phyloP scores from a whole-genome alignment of 2,888 invertebrate species.

The Gibbula magus region DNA sequence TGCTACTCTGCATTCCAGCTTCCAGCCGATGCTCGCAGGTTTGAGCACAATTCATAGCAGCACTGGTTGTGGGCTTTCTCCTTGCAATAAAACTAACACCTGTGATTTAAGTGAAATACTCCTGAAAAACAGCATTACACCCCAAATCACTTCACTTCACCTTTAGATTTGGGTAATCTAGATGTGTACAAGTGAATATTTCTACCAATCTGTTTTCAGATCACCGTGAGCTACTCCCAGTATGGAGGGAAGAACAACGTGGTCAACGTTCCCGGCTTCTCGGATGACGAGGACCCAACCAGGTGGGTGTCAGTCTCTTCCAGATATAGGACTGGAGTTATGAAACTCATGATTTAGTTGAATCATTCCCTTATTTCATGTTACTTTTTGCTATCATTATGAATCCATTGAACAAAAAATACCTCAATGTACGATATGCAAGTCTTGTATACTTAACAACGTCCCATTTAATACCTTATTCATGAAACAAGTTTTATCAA shows the following conservation, averaged over 20 bases:
- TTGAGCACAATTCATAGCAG: no score
- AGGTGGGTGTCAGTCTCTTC: slow-evolving; percentile 53
- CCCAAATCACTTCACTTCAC: neutral
- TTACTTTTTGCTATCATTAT: neutral
- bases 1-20: no score
- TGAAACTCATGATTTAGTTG: neutral
- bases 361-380: neutral
- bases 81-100: no score
- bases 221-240: slow-evolving; percentile 60
- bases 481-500: no score
- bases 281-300: slow-evolving; percentile 57
- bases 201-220: slow-evolving; percentile 45
- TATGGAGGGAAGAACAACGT: slow-evolving; percentile 53
- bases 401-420: neutral
- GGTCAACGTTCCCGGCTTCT: slow-evolving; percentile 60
- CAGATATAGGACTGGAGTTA: neutral
- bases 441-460: no score
- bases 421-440: no score
- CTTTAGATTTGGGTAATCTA: neutral
- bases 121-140: no score
- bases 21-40: no score
- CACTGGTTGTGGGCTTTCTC: no score
- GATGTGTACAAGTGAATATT: neutral
- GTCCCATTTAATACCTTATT: no score
- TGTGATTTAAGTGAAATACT: no score